A percentile compares a stretch with the other conserved stretches of the same genome.
These are phyloP conservation scores for Cheilosia scutellata DNA, from an alignment of 2,888 invertebrate species.

Conservation along the genomic window DNA sequence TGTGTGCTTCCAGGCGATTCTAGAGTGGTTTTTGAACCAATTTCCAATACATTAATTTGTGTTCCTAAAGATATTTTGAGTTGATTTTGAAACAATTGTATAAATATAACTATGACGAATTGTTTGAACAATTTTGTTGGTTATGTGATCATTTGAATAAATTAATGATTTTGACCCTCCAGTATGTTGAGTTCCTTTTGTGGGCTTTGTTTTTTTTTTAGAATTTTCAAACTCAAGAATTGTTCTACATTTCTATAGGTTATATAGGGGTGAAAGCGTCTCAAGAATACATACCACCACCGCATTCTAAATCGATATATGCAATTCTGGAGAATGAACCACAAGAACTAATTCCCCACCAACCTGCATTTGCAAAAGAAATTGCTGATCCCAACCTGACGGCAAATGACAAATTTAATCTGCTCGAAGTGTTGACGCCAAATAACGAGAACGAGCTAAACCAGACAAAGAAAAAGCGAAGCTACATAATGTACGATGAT, in stretches of 20 bases:
- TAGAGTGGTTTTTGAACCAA: too few relatives aligned
- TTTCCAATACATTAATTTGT: too few relatives aligned
- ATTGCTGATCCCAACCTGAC: conserved; percentile 74
- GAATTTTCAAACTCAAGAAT: too few relatives aligned
- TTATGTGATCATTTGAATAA: too few relatives aligned
- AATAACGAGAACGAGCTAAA: conserved; percentile 20
- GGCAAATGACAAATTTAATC: conserved; percentile 70
- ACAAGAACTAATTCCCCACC: conserved; percentile 52
- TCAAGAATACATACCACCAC: not conserved
- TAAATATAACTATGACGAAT: too few relatives aligned
- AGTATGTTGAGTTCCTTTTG: too few relatives aligned
- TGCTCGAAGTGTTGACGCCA: conserved; percentile 69
- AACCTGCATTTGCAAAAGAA: conserved; percentile 57
- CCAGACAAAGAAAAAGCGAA: conserved; percentile 49
- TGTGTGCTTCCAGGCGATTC: too few relatives aligned
- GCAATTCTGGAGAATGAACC: conserved; percentile 41
- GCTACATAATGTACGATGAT: conserved; percentile 75
- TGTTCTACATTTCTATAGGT: not conserved
- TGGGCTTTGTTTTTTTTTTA: too few relatives aligned
- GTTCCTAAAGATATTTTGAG: too few relatives aligned
- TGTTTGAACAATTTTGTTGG: too few relatives aligned
- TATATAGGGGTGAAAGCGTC: conserved; percentile 8
- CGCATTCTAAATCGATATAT: conserved; percentile 15
- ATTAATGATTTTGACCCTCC: too few relatives aligned
- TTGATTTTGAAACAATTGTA: too few relatives aligned